Conservation (phyloP, 1,140 invertebrate genomes). For the Brachionus rotundiformis region DNA sequence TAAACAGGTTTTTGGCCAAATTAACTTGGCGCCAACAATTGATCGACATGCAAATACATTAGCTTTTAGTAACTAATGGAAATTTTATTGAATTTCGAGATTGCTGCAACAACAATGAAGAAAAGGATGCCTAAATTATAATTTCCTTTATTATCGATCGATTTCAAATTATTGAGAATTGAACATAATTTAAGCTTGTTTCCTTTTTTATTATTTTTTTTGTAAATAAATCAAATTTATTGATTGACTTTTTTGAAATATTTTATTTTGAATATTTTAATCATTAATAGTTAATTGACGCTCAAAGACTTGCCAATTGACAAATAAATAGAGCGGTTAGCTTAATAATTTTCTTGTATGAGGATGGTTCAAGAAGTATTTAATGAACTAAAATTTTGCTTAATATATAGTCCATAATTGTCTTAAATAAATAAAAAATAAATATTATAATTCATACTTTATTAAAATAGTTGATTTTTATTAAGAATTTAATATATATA, state of each 20-base stretch:
- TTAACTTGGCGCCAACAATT: not conserved
- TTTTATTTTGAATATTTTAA: not conserved
- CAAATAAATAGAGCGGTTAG: not conserved
- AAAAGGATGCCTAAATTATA: not conserved
- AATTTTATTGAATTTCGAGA: not conserved
- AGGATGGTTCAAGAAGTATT: not conserved
- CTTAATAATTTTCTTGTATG: not conserved
- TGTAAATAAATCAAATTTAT: slow-evolving; percentile 7
- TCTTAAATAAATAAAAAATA: too few relatives aligned
- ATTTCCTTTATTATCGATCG: not conserved
- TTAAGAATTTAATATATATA: too few relatives aligned
- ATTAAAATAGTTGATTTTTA: too few relatives aligned
- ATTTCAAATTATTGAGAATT: not conserved
- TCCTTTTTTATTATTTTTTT: not conserved
- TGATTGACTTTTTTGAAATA: not conserved
- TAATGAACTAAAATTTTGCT: too few relatives aligned
- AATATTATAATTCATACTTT: too few relatives aligned
- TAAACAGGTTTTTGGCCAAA: not conserved
- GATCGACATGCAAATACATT: slow-evolving; percentile 1
- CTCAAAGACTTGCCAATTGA: not conserved
- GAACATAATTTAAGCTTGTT: slow-evolving; percentile 2
- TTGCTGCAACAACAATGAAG: not conserved
- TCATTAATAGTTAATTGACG: not conserved
- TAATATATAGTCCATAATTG: too few relatives aligned
- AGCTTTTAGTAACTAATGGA: slow-evolving; percentile 1